Base-by-base conservation (phyloP, 2,797 vertebrate genomes). In the Anableps anableps region DNA sequence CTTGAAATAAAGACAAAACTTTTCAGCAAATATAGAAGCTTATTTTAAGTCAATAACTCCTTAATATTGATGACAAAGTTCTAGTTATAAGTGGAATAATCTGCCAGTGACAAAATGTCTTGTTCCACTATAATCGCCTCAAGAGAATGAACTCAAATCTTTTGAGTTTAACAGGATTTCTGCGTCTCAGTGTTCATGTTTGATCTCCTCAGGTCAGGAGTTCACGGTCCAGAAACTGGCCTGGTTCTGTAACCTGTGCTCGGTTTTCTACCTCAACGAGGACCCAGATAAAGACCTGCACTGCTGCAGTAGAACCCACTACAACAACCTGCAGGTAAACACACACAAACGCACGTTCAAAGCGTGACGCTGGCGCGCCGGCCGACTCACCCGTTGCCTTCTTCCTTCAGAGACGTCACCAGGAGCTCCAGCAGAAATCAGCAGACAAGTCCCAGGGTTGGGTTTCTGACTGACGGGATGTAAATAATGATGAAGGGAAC, bases 231-330 rank as follows among this genome's bases (percentile, higher is more conserved):
- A 84, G 0, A 93, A 90, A 72, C 83, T 82, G 0, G 93, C 90
- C 0, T 93, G 11, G 51, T 94, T 88, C 94, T 98, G 97, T 78
- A 95, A 96, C 60, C 96, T 98, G 55, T 98, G 97, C 92, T 97
- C 95, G 0, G 88, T 96, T 7, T 98, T 97, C 93, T 98, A 97
- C 64, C 89, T 96, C 2, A 95, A 93, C 0, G 95, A 98, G 41
- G 80, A 26, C 36, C 85, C 88, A 0, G 97, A 97, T 29, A 96
- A 95, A 93, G 94, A 94, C 4, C 89, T 91, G 9, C 97, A 98
- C 95, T 98, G 97, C 93, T 94, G 95, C 91, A 96, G 95, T 4
- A 53, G 76, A 7, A 94, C 91, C 38, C 97, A 98, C 89, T 96
- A 96, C 72, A 86, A 96, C 74, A 97, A 97, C 86, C 92, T 97